Evolutionary conservation across 2,113 vertebrate species (phyloP), one percentile per base, ranked within the genome.

Genomic region (Laterallus jamaicensis): DNA sequence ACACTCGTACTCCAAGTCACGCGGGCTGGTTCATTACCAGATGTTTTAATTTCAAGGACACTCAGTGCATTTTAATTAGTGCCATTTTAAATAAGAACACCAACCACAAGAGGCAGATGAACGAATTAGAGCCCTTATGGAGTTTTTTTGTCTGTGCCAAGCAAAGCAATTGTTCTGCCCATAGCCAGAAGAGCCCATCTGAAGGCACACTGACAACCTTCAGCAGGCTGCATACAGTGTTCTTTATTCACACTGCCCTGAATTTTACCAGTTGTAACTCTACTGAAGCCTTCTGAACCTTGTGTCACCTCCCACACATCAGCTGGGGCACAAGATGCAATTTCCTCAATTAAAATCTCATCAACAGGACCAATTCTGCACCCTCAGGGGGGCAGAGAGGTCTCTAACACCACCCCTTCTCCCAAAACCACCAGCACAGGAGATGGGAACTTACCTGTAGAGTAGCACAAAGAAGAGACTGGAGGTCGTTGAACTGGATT

Each of bases 401-500:
- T 7, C 86, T 76, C 79, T 18, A 6, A 40, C 88, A 18, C 35
- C 40, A 0, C 44, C 49, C 31, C 66, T 49, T 32, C 12, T 49
- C n/a, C 62, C 73, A 12, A 2, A 24, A 9, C 4, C 40, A 19
- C 44, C 6, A 47, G 3, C 6, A 9, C 5, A 56, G 22, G 35
- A 40, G 29, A 12, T 11, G 32, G 54, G 47, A 31, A 25, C 96
- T 96, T 94, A 99, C 99, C 99, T 99, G 99, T 25, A 99, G 98
- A 37, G 99, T 99, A 78, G 99, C 99, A 9, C 99, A 99, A 13
- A 99, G 98, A 20, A 99, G 98, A 24, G 99, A 99, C 98, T 99
- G 99, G 73, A 99, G 98, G 95, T 99, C 99, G 49, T 99, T 99
- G 97, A 99, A 99, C 97, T 99, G 99, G 98, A 99, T 99, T 80